Conservation (phyloP, 2,797 vertebrate species). For the Ambastaia sidthimunki region DNA sequence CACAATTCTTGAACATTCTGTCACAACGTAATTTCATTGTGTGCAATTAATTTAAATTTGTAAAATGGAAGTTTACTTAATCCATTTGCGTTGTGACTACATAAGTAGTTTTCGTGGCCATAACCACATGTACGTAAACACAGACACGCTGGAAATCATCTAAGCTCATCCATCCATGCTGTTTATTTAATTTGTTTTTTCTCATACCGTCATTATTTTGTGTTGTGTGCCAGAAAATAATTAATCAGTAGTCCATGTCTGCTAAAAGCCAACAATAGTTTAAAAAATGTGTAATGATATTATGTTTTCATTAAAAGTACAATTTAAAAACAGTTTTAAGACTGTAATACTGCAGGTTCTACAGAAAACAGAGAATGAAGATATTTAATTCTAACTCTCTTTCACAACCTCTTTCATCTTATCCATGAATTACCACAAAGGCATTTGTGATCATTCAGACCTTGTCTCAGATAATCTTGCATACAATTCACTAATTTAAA, state of each 20-base stretch:
- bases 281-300: background rate
- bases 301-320: too few relatives aligned
- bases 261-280: background rate
- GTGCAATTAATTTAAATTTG: constrained; percentile 27
- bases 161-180: background rate
- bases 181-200: background rate
- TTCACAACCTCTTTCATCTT: background rate
- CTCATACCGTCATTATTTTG: background rate
- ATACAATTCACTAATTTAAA: background rate
- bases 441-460: background rate
- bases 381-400: background rate
- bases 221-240: background rate
- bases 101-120: background rate
- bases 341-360: too few relatives aligned
- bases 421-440: background rate
- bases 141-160: background rate
- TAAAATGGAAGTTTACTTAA: constrained; percentile 29
- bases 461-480: background rate
- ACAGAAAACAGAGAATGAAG: too few relatives aligned
- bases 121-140: background rate
- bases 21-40: constrained; percentile 7
- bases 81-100: background rate
- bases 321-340: too few relatives aligned
- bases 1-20: constrained; percentile 25
- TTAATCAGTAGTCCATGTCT: background rate